phyloP scores from a whole-genome alignment of 2,888 invertebrate species.

The Gastracanthus pulcherrimus region DNA sequence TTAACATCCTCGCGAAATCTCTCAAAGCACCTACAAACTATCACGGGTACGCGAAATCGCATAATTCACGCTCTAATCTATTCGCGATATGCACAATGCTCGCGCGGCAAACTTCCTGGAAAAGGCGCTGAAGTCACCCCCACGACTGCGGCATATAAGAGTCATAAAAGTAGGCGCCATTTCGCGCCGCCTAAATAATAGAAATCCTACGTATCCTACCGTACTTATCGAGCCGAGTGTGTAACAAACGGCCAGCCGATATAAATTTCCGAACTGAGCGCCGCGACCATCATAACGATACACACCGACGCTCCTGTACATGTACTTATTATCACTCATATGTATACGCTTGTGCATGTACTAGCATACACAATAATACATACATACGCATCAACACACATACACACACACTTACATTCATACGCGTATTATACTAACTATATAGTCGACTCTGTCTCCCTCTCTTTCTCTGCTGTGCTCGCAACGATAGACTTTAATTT shows the following conservation, averaged over 20 bases:
- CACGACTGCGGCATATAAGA: too few relatives aligned
- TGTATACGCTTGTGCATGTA: not conserved
- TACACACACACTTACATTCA: too few relatives aligned
- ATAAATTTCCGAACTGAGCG: constrained; percentile 5
- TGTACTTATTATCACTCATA: not conserved
- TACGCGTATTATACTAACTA: too few relatives aligned
- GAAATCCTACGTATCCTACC: constrained; percentile 17
- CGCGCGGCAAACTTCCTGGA: not conserved
- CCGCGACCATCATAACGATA: constrained; percentile 24
- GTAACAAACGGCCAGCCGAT: constrained; percentile 25
- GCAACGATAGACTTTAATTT: constrained; percentile 53
- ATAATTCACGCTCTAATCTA: not conserved
- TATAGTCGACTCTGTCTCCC: too few relatives aligned
- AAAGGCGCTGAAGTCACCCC: constrained; percentile 16
- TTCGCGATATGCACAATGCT: not conserved
- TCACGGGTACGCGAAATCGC: not conserved
- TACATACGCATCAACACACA: too few relatives aligned
- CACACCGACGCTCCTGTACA: not conserved
- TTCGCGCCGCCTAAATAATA: constrained; percentile 3
- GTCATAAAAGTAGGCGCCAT: constrained; percentile 8
- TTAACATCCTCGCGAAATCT: not conserved
- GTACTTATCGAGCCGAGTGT: not conserved
- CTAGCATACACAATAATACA: not conserved
- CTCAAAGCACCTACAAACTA: not conserved
- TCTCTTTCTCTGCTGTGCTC: not conserved